phyloP scores from a whole-genome alignment of 2,888 invertebrate species.

The Athalia rosae region DNA sequence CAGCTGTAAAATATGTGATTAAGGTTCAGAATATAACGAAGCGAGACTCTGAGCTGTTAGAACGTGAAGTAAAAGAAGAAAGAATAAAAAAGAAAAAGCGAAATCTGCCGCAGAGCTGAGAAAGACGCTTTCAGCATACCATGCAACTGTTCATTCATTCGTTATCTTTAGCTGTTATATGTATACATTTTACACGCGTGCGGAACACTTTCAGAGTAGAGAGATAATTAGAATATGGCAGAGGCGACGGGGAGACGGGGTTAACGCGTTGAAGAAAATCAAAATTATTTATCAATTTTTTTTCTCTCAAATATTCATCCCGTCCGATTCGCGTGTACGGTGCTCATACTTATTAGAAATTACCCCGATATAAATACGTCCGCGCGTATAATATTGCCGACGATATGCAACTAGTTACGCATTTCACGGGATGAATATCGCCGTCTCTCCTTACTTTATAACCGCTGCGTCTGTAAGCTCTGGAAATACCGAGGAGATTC shows the following conservation, averaged over 20 bases:
- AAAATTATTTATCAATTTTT: too few relatives aligned
- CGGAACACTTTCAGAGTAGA: not conserved
- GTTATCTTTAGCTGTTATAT: conserved; percentile 30
- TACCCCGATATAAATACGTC: too few relatives aligned
- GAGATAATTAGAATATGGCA: not conserved
- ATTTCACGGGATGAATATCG: conserved; percentile 11
- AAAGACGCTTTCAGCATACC: conserved; percentile 37
- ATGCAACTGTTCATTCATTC: not conserved
- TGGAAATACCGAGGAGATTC: conserved; percentile 27
- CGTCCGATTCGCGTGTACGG: too few relatives aligned
- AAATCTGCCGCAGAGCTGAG: conserved; percentile 3
- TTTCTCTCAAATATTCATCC: too few relatives aligned
- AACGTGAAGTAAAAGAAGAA: not conserved
- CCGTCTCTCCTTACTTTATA: not conserved
- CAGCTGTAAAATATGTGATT: too few relatives aligned
- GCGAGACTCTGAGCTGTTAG: conserved; percentile 10
- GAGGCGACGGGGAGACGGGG: not conserved
- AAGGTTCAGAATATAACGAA: not conserved
- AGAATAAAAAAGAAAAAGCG: conserved; percentile 6
- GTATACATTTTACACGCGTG: conserved; percentile 23
- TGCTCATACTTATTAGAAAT: too few relatives aligned
- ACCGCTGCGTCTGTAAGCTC: conserved; percentile 10
- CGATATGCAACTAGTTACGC: not conserved
- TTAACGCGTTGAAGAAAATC: too few relatives aligned
- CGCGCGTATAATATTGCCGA: too few relatives aligned